Percentiles rank a stretch among this genome's conserved stretches.
Conservation (phyloP, 2,113 vertebrate species). For the Motacilla tschutschensis region DNA sequence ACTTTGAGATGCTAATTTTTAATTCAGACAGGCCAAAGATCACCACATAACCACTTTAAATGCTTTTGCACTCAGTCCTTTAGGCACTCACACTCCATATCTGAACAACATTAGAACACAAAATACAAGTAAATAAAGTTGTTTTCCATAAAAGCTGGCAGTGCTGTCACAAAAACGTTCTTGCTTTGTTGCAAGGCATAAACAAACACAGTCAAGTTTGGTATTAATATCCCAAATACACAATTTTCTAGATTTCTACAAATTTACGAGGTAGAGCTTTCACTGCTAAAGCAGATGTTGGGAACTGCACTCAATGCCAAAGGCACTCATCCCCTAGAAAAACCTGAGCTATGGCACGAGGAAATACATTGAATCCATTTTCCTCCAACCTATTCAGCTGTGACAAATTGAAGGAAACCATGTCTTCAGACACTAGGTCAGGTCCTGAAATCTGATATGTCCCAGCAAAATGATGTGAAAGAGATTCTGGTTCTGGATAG, state of each 20-base stretch:
- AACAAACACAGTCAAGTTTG: not conserved
- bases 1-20: not conserved
- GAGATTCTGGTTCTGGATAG: not conserved
- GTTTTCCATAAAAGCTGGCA: not conserved
- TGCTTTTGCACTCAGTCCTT: not conserved
- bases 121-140: not conserved
- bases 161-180: not conserved
- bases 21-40: not conserved
- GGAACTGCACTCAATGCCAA: not conserved
- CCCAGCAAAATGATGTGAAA: not conserved
- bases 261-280: not conserved
- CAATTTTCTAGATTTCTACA: not conserved
- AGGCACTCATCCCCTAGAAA: not conserved
- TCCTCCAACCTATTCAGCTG: not conserved
- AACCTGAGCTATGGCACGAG: not conserved
- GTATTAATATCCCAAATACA: not conserved
- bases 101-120: not conserved
- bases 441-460: not conserved
- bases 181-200: not conserved
- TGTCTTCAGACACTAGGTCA: not conserved
- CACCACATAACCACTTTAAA: not conserved
- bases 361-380: not conserved
- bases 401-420: not conserved
- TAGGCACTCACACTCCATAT: not conserved
- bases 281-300: accelerated